A percentile compares a stretch with the other conserved stretches of the same genome.
phyloP scores from a whole-genome alignment of 1,140 invertebrate species.

The Metaphire vulgaris region DNA sequence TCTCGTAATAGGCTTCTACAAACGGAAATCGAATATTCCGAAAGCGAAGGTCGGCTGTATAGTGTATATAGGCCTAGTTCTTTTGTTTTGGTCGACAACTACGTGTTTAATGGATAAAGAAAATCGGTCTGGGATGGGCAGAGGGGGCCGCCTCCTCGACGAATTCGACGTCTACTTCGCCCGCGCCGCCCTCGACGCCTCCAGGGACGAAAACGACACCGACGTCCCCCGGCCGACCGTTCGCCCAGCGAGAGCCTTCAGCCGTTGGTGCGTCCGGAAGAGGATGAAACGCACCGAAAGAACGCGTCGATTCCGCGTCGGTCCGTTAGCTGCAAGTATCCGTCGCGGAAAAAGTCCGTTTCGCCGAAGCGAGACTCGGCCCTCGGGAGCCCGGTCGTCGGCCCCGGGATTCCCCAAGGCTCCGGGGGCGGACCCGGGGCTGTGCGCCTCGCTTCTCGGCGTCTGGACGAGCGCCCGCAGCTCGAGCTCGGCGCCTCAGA shows the following conservation, averaged over 20 bases:
- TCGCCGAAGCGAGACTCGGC: neutral
- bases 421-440: neutral
- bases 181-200: slow-evolving; percentile 17
- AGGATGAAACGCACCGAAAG: neutral
- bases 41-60: too few relatives aligned
- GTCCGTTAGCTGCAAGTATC: slow-evolving; percentile 27
- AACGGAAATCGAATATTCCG: too few relatives aligned
- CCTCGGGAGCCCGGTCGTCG: neutral
- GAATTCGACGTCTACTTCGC: slow-evolving; percentile 29
- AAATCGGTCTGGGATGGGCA: too few relatives aligned
- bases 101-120: too few relatives aligned
- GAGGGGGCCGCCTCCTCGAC: slow-evolving; percentile 6
- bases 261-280: too few relatives aligned
- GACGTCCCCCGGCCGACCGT: too few relatives aligned
- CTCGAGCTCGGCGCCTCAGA: slow-evolving; percentile 23
- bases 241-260: too few relatives aligned
- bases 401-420: neutral
- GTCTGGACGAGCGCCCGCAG: slow-evolving; percentile 6
- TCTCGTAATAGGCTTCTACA: too few relatives aligned
- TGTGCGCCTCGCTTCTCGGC: slow-evolving; percentile 8
- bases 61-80: too few relatives aligned
- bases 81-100: too few relatives aligned
- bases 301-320: neutral
- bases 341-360: slow-evolving; percentile 11
- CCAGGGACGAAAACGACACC: too few relatives aligned